Base-by-base conservation (phyloP, 37 sponge, comb jelly and placozoan genomes). In the Eunapius fragilis region DNA sequence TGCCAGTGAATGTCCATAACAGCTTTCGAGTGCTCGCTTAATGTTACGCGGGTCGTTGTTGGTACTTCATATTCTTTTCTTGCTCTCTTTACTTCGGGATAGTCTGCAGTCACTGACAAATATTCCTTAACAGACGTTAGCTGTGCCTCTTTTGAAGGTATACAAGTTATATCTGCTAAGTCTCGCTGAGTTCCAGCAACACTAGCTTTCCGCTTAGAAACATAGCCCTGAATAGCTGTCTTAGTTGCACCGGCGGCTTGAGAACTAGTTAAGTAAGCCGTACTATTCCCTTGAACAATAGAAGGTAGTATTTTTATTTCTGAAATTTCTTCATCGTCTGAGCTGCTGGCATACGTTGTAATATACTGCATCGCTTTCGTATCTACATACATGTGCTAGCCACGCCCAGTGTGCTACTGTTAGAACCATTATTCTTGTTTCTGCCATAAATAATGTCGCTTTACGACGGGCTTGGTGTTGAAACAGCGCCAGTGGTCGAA, bases 401-500 rank as follows among this genome's bases (percentile, higher is more conserved):
- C 58, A 58, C 58, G 58, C 58, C 58, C 58, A 58, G 14, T 58
- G 58, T 58, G 58, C 58, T 17, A 1, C 14, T 17, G 19, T 58
- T 58, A 58, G 58, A 58, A 58, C 22, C 4, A 11, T 9, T 45
- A 9, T 45, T 45, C 4, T 45, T 11, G 9, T 45, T 17, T 58
- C 14, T 1, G 3, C 41, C 3, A 41, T 6, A 17, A 58, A 58
- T 17, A 58, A 93, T 93, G 94, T 93, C 94, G 68, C 85, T 93
- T 24, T 93, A 93, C 75, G 94, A 93, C 27, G 94, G 94, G 3
- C 19, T 93, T 30, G 68, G 80, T 0, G 94, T 93, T 49, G 94
- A 93, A 74, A 93, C 94, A 0, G 94, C 94, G 27, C 94, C 91
- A 22, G 35, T 48, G 27, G 11, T 27, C 7, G 78, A 33, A 32